phyloP scores from a whole-genome alignment of 2,113 vertebrate species.

The Melanostigma gelatinosum region DNA sequence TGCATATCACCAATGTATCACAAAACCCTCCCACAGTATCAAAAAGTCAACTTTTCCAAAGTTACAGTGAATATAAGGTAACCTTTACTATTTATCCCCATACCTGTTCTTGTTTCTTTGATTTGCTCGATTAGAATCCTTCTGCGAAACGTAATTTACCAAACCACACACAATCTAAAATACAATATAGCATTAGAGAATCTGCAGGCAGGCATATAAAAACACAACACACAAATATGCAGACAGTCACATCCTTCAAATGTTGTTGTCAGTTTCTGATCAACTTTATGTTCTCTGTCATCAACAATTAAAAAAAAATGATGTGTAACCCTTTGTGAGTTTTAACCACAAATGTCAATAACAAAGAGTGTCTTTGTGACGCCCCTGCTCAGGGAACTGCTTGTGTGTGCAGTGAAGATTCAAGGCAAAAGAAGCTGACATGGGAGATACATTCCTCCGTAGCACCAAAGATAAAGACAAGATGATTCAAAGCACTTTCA shows the following conservation, averaged over 20 bases:
- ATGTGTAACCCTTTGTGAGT: background rate
- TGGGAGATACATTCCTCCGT: conserved; percentile 59
- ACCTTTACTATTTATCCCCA: background rate
- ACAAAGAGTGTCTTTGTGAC: background rate
- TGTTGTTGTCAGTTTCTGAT: background rate
- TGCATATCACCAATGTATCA: conserved; percentile 44
- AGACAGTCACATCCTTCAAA: background rate
- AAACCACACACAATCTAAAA: conserved; percentile 26
- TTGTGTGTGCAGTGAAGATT: conserved; percentile 55
- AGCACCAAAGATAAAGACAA: conserved; percentile 36
- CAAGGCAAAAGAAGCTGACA: conserved; percentile 65
- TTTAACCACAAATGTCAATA: conserved; percentile 17
- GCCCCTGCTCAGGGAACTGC: background rate
- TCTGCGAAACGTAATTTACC: conserved; percentile 13
- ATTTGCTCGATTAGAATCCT: background rate
- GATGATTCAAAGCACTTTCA: conserved; percentile 82
- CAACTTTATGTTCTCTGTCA: background rate
- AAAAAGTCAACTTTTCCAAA: conserved; percentile 62
- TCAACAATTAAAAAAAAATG: background rate
- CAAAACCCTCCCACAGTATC: conserved; percentile 34
- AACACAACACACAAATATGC: conserved; percentile 21
- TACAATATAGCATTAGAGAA: background rate
- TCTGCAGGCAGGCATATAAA: background rate
- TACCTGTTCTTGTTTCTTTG: background rate
- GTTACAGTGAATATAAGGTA: conserved; percentile 37